These are phyloP conservation scores for Microtus richardsoni DNA, from an alignment of 2,113 vertebrate species.

Conservation along the genomic window DNA sequence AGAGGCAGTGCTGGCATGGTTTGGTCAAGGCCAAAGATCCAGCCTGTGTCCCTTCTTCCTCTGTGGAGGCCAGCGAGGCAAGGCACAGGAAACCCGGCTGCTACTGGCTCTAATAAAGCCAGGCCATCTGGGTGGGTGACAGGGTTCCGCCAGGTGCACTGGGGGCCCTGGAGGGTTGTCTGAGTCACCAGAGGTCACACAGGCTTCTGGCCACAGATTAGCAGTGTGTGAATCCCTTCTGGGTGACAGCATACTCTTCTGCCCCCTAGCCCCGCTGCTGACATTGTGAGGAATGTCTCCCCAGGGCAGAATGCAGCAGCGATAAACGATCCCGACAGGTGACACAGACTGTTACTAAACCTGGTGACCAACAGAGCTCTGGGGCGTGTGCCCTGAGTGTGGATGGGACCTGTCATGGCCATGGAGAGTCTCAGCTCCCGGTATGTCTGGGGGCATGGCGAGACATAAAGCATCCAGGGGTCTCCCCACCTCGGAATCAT, in stretches of 20 bases:
- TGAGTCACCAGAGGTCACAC: not conserved
- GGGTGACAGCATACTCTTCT: fast-evolving
- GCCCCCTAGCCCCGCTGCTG: slow-evolving; percentile 60
- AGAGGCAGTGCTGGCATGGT: not conserved
- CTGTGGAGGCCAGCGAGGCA: fast-evolving
- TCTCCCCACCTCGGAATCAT: not conserved
- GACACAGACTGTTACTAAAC: slow-evolving; percentile 56
- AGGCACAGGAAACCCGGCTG: not conserved
- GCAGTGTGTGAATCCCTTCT: not conserved
- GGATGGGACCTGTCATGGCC: not conserved
- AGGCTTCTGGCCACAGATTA: not conserved
- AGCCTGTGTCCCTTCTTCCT: not conserved
- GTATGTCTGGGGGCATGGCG: not conserved
- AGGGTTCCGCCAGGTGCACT: not conserved
- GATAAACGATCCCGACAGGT: slow-evolving; percentile 81
- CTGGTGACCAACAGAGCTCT: slow-evolving; percentile 65
- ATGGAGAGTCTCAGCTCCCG: fast-evolving
- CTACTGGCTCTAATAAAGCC: slow-evolving; percentile 11
- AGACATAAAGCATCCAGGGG: not conserved
- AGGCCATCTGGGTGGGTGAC: not conserved
- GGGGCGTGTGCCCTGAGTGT: not conserved
- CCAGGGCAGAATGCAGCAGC: slow-evolving; percentile 71
- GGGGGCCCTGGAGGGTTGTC: not conserved
- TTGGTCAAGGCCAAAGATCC: fast-evolving
- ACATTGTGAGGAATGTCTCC: slow-evolving; percentile 81